Evolutionary conservation across 2,113 vertebrate genomes (phyloP).

Genomic region (Fregetta grallaria): DNA sequence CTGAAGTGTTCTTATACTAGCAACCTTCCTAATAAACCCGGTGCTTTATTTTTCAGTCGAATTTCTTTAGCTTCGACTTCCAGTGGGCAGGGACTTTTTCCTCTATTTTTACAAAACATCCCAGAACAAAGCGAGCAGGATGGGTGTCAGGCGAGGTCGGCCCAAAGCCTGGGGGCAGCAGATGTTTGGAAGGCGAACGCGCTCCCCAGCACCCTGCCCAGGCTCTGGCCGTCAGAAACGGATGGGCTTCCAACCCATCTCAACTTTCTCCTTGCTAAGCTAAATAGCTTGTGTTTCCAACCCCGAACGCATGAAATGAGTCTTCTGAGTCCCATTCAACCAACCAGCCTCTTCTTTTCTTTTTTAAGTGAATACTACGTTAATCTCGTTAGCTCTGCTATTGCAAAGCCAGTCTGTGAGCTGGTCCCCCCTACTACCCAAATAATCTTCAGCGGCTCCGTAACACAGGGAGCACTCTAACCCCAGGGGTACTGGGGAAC

Average conservation of each 20-base stretch:
- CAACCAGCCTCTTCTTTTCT: background rate
- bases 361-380: background rate
- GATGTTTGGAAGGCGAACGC: background rate
- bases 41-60: background rate
- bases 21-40: background rate
- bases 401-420: background rate
- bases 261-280: slow-evolving; percentile 14
- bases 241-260: background rate
- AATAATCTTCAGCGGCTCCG: accelerated
- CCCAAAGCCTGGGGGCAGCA: background rate
- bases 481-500: background rate
- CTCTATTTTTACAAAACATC: background rate
- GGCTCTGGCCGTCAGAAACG: accelerated
- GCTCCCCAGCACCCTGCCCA: background rate
- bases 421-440: background rate
- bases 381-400: slow-evolving; percentile 26
- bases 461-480: background rate
- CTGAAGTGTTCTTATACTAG: background rate
- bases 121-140: background rate
- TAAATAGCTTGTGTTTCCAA: background rate
- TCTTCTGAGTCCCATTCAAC: background rate
- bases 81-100: accelerated
- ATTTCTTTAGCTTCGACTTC: background rate
- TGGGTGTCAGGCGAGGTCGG: background rate
- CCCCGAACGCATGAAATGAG: background rate